Evolutionary conservation across 1,140 invertebrate species (phyloP).

Genomic region (Drosophila guanche): DNA sequence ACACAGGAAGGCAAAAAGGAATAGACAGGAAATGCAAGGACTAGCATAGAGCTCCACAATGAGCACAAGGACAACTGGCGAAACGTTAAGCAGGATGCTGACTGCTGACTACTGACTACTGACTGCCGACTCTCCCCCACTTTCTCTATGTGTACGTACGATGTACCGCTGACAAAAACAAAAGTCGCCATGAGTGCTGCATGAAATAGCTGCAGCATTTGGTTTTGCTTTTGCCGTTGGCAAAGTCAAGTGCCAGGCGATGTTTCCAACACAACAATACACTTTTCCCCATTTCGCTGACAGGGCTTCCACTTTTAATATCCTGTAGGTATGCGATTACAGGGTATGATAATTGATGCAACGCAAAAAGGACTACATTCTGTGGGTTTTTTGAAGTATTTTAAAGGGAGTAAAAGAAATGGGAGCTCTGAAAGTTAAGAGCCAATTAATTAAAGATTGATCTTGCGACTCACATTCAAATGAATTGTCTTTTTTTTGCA

Average conservation of each 20-base stretch:
- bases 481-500: no score
- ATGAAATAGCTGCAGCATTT: slow-evolving; percentile 66
- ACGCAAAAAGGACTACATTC: neutral
- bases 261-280: slow-evolving; percentile 80
- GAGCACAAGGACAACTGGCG: slow-evolving; percentile 67
- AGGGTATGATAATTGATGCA: slow-evolving; percentile 23
- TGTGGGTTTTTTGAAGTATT: neutral
- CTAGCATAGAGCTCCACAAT: slow-evolving; percentile 49
- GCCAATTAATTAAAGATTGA: no score
- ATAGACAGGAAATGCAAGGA: neutral
- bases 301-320: slow-evolving; percentile 49
- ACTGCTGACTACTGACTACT: slow-evolving; percentile 24
- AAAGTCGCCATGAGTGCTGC: slow-evolving; percentile 75
- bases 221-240: slow-evolving; percentile 37
- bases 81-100: slow-evolving; percentile 54
- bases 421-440: no score
- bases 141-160: slow-evolving; percentile 6
- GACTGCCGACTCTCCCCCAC: neutral
- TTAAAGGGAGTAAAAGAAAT: no score
- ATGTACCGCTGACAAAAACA: slow-evolving; percentile 69
- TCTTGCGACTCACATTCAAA: no score
- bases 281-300: slow-evolving; percentile 76
- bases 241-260: slow-evolving; percentile 75
- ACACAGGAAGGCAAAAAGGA: slow-evolving; percentile 65
- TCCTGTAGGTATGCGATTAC: slow-evolving; percentile 6